These are phyloP conservation scores for Somateria mollissima DNA, from an alignment of 2,797 vertebrate species.

Conservation along the genomic window DNA sequence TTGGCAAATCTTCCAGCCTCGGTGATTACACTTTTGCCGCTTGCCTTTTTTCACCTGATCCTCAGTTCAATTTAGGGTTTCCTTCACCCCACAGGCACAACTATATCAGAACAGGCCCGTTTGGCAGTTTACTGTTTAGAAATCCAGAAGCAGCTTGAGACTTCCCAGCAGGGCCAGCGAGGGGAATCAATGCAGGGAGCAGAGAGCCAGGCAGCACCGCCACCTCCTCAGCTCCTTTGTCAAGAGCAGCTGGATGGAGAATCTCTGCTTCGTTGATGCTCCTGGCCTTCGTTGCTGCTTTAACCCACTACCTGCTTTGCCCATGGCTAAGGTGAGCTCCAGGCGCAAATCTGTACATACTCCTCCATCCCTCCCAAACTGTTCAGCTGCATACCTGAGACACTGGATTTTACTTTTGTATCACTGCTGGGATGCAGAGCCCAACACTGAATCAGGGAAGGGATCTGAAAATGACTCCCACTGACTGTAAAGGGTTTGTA, in stretches of 20 bases:
- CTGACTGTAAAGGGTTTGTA: background rate
- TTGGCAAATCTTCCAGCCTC: background rate
- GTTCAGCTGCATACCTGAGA: background rate
- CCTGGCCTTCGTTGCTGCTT: background rate
- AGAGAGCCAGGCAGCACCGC: background rate
- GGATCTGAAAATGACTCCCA: background rate
- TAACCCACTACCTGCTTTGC: background rate
- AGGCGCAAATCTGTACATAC: background rate
- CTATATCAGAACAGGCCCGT: background rate
- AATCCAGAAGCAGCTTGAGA: background rate
- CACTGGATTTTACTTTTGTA: background rate
- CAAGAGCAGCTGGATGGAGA: background rate
- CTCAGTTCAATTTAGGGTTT: background rate
- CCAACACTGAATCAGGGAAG: background rate
- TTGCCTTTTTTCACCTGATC: background rate
- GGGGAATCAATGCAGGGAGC: background rate
- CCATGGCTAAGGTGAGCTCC: background rate
- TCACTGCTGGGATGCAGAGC: background rate
- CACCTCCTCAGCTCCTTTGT: background rate
- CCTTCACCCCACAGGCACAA: background rate
- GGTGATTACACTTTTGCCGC: background rate
- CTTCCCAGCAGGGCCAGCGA: background rate
- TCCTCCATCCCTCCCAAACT: background rate
- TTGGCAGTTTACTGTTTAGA: background rate
- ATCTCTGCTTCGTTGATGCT: background rate